These are phyloP conservation scores for Camponotus fellah DNA, from an alignment of 2,888 invertebrate species.

Conservation along the genomic window DNA sequence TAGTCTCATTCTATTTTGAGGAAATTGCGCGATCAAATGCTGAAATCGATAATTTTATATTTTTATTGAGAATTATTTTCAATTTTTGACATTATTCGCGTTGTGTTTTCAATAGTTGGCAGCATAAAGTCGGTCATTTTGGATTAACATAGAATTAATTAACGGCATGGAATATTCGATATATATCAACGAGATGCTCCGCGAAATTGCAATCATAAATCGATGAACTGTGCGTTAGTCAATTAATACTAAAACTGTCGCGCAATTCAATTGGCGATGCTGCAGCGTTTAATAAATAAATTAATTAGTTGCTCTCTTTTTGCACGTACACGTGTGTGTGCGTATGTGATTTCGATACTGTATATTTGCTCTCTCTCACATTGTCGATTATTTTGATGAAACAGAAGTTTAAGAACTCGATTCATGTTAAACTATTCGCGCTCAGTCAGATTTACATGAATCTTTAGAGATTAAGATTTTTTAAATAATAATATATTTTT, in stretches of 20 bases:
- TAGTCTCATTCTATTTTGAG: not conserved
- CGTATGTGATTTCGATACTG: not conserved
- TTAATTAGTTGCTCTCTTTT: conserved; percentile 9
- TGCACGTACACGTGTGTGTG: not conserved
- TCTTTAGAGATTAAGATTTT: no score
- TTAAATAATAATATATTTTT: no score
- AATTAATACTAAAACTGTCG: conserved; percentile 26
- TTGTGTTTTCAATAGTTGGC: not conserved
- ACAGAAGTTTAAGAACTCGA: not conserved
- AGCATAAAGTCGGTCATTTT: not conserved
- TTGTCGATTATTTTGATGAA: conserved; percentile 3
- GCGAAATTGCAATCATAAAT: conserved; percentile 29
- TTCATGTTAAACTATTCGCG: no score
- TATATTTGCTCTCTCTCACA: not conserved
- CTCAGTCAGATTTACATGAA: no score
- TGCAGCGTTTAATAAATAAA: conserved; percentile 11
- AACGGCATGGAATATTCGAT: conserved; percentile 20
- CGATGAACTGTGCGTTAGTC: conserved; percentile 35
- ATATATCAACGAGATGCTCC: not conserved
- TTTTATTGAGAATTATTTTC: conserved; percentile 20
- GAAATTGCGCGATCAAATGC: not conserved
- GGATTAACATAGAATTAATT: conserved; percentile 46
- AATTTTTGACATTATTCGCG: not conserved
- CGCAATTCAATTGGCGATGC: not conserved
- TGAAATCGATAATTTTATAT: not conserved